Evolutionary conservation across 2,113 vertebrate species (phyloP), one percentile per base, ranked within the genome.

Genomic region (Pseudorhombus dupliciocellatus): DNA sequence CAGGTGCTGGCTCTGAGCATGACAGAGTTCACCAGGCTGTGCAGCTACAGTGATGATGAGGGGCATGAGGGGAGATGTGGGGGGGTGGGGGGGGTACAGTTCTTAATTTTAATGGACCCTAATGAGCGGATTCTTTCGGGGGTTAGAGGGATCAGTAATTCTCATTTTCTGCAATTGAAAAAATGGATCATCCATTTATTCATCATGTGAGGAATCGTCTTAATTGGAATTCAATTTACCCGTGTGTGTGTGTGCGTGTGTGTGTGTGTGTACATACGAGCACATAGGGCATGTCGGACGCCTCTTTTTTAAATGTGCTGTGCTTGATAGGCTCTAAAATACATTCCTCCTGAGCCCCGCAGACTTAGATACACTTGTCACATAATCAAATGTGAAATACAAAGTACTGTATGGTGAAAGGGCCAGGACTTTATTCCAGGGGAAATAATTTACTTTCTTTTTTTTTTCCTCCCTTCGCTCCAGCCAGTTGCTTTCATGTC

Each of bases 351-450:
- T 90, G 86, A 91, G 85, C 88, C 84, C 59, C 59, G 42, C 79
- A 81, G 90, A 90, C 90, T 93, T 92, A 92, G 93, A 93, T 91
- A 93, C 92, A 93, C 91, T 94, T 93, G 92, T 93, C 92, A 93
- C 75, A 89, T 92, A 89, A 92, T 91, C 84, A 87, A 92, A 93
- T 89, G 88, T 89, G 88, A 91, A 92, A 92, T 90, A 90, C 84
- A 90, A 88, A 91, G 83, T 79, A 90, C 73, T 88, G 88, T 87
- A 86, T 22, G 76, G 85, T 75, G 76, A 89, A 91, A 88, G 75
- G 88, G 84, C 84, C 82, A 59, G 71, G 81, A 89, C 85, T 93
- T 90, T 90, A 92, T 91, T 93, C 86, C 80, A 75, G 73, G 84
- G 78, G 86, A 89, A 91, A 92, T 93, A 83, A 93, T 92, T 92